These are phyloP conservation scores for Malacoraja senta DNA, from an alignment of 2,797 vertebrate genomes.

Conservation along the genomic window DNA sequence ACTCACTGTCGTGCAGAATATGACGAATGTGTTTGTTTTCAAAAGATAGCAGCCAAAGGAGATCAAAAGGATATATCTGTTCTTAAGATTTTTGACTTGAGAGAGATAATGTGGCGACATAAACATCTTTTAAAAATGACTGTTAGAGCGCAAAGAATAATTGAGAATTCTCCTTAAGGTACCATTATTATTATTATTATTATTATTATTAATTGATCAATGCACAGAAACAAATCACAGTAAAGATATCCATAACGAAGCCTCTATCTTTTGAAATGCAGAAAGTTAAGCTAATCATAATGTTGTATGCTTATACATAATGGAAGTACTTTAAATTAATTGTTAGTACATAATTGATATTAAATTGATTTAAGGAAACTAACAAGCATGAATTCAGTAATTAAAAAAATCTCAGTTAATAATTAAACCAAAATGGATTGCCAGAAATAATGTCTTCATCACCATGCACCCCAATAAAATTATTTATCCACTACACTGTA, in stretches of 20 bases:
- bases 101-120: not conserved
- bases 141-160: not conserved
- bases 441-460: not conserved
- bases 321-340: conserved; percentile 4
- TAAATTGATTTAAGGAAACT: not conserved
- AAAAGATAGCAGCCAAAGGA: not conserved
- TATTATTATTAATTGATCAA: not conserved
- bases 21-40: not conserved
- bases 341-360: not conserved
- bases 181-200: not conserved
- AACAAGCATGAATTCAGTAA: not conserved
- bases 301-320: not conserved
- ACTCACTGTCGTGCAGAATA: not conserved
- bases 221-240: not conserved
- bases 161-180: not conserved
- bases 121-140: not conserved
- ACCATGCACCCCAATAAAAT: not conserved
- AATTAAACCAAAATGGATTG: not conserved
- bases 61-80: not conserved
- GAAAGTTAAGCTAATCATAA: not conserved
- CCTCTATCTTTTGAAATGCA: not conserved
- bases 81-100: not conserved
- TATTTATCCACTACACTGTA: not conserved
- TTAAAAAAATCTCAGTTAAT: conserved; percentile 6
- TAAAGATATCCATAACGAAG: not conserved